phyloP scores from a whole-genome alignment of 1,140 invertebrate genomes.

The Pararge aegeria region DNA sequence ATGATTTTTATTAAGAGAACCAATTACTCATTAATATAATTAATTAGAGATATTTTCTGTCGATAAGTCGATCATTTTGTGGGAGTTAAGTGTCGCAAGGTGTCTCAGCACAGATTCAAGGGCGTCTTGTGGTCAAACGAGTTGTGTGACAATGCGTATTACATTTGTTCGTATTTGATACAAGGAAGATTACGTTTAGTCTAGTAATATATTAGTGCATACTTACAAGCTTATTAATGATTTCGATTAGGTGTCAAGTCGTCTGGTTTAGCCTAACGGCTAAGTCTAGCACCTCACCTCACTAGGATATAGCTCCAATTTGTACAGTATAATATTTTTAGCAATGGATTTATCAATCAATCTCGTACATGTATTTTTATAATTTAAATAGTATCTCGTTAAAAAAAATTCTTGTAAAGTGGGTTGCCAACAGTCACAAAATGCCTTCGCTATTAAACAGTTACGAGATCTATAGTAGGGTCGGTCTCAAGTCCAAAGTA shows the following conservation, averaged over 20 bases:
- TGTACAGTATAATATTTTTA: no score
- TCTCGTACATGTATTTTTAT: no score
- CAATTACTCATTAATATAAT: constrained; percentile 41
- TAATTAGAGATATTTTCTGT: constrained; percentile 36
- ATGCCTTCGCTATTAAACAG: no score
- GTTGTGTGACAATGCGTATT: constrained; percentile 39
- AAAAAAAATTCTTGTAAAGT: no score
- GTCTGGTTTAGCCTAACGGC: no score
- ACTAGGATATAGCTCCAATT: no score
- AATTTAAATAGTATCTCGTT: no score
- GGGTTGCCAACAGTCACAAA: no score
- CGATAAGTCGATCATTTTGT: constrained; percentile 53
- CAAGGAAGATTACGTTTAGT: constrained; percentile 33
- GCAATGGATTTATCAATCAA: no score
- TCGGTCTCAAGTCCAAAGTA: no score
- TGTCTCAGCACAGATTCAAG: constrained; percentile 60
- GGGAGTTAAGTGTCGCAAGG: constrained; percentile 57
- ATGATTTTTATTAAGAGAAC: constrained; percentile 1
- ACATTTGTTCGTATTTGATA: constrained; percentile 27
- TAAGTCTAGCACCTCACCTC: no score
- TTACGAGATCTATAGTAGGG: no score
- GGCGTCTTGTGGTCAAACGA: constrained; percentile 55
- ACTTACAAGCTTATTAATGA: background rate
- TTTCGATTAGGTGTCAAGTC: background rate
- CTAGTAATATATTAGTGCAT: background rate